Evolutionary conservation across 2,113 vertebrate species (phyloP).

Genomic region (Nothocercus julius): DNA sequence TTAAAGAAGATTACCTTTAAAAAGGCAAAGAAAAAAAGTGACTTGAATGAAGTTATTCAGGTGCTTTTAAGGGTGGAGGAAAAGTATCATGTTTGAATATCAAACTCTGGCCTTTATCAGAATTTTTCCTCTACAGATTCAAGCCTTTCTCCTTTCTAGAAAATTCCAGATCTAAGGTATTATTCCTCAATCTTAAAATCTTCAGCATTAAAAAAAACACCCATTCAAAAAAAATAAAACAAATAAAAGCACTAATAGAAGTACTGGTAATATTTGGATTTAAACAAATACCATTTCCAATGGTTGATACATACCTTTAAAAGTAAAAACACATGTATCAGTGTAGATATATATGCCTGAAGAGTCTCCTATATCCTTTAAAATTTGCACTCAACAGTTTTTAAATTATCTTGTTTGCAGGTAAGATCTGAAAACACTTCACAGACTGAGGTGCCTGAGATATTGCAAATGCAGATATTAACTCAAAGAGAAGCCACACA

Average conservation of each 20-base stretch:
- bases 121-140: not conserved
- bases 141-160: not conserved
- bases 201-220: not conserved
- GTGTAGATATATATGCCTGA: not conserved
- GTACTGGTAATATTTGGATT: too few species aligned
- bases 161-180: not conserved
- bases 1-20: not conserved
- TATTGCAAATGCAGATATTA: accelerated
- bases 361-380: not conserved
- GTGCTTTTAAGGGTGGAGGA: not conserved
- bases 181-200: too few species aligned
- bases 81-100: not conserved
- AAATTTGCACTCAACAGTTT: not conserved
- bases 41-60: not conserved
- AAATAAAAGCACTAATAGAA: too few species aligned
- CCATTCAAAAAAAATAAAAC: not conserved
- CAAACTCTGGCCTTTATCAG: not conserved
- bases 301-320: too few species aligned
- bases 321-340: accelerated
- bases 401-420: accelerated
- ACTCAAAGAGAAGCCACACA: accelerated
- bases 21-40: not conserved
- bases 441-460: accelerated
- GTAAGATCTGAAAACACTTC: not conserved
- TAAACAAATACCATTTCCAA: not conserved